phyloP scores from a whole-genome alignment of 2,113 vertebrate genomes.

The Odocoileus hemionus region DNA sequence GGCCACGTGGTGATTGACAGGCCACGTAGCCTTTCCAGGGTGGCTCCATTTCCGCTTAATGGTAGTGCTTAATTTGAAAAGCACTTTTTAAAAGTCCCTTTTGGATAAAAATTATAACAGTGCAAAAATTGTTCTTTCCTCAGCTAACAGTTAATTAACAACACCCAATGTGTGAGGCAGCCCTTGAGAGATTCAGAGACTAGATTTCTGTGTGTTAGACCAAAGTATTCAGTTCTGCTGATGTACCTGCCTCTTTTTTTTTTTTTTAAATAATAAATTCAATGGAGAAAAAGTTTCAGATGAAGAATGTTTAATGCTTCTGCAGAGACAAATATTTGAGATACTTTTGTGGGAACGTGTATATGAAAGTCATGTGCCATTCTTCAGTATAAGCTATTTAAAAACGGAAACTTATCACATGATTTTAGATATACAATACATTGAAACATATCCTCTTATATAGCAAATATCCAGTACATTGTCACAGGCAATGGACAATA shows the following conservation, averaged over 20 bases:
- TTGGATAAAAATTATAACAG: slow-evolving; percentile 29
- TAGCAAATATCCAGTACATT: background rate
- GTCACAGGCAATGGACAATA: background rate
- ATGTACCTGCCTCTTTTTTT: background rate
- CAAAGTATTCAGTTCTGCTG: background rate
- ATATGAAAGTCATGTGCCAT: background rate
- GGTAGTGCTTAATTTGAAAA: slow-evolving; percentile 30
- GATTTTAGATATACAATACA: background rate
- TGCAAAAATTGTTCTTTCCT: slow-evolving; percentile 38
- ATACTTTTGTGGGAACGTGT: background rate
- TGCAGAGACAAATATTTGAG: background rate
- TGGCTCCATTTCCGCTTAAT: slow-evolving; percentile 31
- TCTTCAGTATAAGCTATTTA: background rate
- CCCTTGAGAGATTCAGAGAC: background rate
- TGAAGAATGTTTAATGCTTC: background rate
- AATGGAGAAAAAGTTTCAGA: background rate
- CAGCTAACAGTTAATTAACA: background rate
- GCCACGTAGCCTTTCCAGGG: background rate
- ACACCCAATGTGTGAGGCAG: background rate
- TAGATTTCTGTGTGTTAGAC: background rate
- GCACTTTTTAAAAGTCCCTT: slow-evolving; percentile 7
- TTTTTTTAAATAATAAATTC: background rate
- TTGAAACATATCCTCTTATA: background rate
- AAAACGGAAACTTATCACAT: background rate
- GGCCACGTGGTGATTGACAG: background rate